Conservation (phyloP, 2,113 vertebrate genomes). For the Ranitomeya imitator region DNA sequence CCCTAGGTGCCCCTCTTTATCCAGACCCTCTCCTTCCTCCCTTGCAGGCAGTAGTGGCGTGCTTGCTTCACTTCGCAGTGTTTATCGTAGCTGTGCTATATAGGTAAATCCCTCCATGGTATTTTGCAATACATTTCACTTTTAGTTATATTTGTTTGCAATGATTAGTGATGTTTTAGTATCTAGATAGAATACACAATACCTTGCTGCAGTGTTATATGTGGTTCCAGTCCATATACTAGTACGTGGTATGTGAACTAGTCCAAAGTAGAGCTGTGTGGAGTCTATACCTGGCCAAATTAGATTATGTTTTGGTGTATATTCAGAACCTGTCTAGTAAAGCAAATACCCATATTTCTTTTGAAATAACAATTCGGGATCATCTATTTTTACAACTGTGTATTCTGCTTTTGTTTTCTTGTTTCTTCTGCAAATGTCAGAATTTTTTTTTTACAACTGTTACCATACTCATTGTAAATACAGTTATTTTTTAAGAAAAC, state of each 20-base stretch:
- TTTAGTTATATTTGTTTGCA: neutral
- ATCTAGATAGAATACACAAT: neutral
- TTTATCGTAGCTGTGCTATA: slow-evolving; percentile 67
- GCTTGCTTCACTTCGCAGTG: slow-evolving; percentile 69
- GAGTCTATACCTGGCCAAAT: no score
- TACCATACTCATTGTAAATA: no score
- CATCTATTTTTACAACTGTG: no score
- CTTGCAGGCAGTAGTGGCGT: slow-evolving; percentile 65
- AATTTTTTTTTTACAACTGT: no score
- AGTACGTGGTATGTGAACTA: neutral
- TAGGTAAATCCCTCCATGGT: slow-evolving; percentile 67
- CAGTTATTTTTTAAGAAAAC: no score
- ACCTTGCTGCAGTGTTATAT: neutral
- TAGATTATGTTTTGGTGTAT: no score
- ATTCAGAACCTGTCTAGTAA: no score
- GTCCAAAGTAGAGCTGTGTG: neutral
- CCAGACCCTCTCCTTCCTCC: slow-evolving; percentile 65
- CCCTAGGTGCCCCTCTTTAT: slow-evolving; percentile 58
- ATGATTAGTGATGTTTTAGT: neutral
- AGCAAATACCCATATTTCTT: no score
- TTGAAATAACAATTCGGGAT: no score
- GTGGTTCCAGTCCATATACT: no score
- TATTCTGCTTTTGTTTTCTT: no score
- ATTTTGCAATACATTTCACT: neutral
- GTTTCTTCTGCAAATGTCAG: no score